Evolutionary conservation across 1,140 invertebrate species (phyloP).

Genomic region (Anadara kagoshimensis): DNA sequence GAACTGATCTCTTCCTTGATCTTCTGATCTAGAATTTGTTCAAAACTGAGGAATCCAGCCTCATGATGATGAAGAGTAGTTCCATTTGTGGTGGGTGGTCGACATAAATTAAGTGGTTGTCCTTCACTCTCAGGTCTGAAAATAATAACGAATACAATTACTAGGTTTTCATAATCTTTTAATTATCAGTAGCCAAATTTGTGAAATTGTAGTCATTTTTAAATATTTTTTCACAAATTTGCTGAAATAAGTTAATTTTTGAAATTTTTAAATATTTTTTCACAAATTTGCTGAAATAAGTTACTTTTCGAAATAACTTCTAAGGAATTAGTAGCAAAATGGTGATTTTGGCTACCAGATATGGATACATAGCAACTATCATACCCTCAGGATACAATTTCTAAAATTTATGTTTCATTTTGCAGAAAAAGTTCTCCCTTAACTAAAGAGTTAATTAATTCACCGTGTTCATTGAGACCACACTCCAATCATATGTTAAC

Average conservation of each 20-base stretch:
- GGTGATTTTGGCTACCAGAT: no score
- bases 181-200: neutral
- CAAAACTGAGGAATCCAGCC: neutral
- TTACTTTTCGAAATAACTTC: no score
- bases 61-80: neutral
- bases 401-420: neutral
- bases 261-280: no score
- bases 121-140: conserved; percentile 16
- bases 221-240: no score
- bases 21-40: conserved; percentile 20
- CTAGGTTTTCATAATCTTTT: neutral
- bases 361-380: neutral
- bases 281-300: no score
- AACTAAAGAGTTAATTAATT: no score
- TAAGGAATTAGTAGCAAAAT: no score
- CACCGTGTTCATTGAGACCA: no score
- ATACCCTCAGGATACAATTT: neutral
- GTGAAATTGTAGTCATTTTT: neutral
- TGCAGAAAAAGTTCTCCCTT: no score
- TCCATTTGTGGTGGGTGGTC: neutral
- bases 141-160: neutral
- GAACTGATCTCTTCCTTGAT: conserved; percentile 30
- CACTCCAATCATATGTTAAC: no score
- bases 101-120: conserved; percentile 18
- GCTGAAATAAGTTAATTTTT: no score